A percentile compares a stretch with the other conserved stretches of the same genome.
Conservation (phyloP, 1,140 invertebrate species). For the Diorhabda carinulata region DNA sequence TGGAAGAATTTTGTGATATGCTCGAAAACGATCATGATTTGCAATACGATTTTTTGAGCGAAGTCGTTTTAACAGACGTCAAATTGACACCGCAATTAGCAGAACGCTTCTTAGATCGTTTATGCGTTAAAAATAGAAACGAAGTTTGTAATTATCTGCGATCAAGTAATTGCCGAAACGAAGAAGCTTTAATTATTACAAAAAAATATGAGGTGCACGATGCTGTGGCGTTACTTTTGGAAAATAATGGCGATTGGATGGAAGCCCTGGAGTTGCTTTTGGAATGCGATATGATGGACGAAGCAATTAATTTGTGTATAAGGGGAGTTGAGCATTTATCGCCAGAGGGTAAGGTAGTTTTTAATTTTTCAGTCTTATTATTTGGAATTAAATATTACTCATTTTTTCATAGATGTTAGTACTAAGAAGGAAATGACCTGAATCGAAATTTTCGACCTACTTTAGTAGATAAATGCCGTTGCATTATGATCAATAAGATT, state of each 20-base stretch:
- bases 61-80: conserved; percentile 56
- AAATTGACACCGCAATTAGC: conserved; percentile 53
- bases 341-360: conserved; percentile 21
- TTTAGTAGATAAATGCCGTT: too few species aligned
- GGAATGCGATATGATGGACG: conserved; percentile 38
- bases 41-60: conserved; percentile 60
- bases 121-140: conserved; percentile 57
- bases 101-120: conserved; percentile 63
- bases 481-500: too few species aligned
- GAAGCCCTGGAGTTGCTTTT: conserved; percentile 50
- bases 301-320: conserved; percentile 46
- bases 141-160: conserved; percentile 41
- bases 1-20: conserved; percentile 53
- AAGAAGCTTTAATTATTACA: conserved; percentile 48
- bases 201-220: conserved; percentile 45
- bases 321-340: conserved; percentile 46
- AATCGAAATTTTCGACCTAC: too few species aligned
- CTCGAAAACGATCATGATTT: conserved; percentile 47
- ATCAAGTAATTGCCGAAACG: conserved; percentile 41
- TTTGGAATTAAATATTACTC: too few species aligned
- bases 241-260: conserved; percentile 49
- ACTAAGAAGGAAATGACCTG: too few species aligned
- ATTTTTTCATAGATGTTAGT: too few species aligned
- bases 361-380: too few species aligned
- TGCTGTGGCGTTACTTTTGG: conserved; percentile 49